Conservation (phyloP, 2,113 vertebrate genomes). For the Clinocottus analis region DNA sequence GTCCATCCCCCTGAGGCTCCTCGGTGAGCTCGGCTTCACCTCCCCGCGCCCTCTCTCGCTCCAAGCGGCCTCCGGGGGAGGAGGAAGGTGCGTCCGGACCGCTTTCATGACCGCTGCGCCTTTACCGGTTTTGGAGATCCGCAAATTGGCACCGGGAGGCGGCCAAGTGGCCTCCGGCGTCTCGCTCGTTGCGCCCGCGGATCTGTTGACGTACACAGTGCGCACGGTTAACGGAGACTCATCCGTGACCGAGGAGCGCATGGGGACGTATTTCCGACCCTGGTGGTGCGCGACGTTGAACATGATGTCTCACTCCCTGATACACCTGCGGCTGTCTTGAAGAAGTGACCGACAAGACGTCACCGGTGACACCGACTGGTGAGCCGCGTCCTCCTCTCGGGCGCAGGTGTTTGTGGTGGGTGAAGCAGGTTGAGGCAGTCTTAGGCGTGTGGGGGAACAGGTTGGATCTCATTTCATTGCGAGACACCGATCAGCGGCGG, state of each 20-base stretch:
- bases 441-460: constrained; percentile 39
- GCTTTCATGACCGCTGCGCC: constrained; percentile 63
- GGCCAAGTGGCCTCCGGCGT: constrained; percentile 52
- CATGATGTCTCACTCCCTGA: no score
- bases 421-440: constrained; percentile 68
- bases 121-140: constrained; percentile 69
- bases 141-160: constrained; percentile 62
- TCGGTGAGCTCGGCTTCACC: neutral
- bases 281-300: constrained; percentile 62
- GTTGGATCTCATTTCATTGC: constrained; percentile 69
- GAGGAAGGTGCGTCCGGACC: constrained; percentile 66
- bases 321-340: no score
- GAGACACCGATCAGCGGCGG: neutral
- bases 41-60: constrained; percentile 19
- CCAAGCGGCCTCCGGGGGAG: constrained; percentile 71
- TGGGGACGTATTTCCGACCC: constrained; percentile 72
- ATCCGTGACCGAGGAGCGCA: constrained; percentile 30
- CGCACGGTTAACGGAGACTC: constrained; percentile 32
- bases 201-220: constrained; percentile 22
- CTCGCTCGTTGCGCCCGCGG: neutral
- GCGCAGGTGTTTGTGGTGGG: constrained; percentile 19
- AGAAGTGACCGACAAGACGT: constrained; percentile 1
- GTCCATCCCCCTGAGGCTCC: constrained; percentile 12
- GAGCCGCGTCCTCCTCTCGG: neutral
- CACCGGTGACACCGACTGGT: constrained; percentile 13